phyloP scores from a whole-genome alignment of 2,888 invertebrate genomes.

The Petrophora chlorosata region DNA sequence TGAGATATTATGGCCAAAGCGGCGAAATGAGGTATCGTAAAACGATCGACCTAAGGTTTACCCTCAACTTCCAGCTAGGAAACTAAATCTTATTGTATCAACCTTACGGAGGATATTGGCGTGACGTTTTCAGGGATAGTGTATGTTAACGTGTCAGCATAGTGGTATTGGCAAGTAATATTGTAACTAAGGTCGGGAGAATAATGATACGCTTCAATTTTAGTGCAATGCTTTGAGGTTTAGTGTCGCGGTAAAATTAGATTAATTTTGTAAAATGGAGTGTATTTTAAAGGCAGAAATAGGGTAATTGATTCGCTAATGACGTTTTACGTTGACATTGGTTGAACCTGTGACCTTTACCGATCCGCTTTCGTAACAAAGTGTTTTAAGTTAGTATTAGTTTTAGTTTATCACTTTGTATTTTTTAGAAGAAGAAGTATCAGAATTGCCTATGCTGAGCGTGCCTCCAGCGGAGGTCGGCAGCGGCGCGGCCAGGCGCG shows the following conservation, averaged over 20 bases:
- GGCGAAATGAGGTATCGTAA: constrained; percentile 1
- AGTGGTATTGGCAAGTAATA: constrained; percentile 9
- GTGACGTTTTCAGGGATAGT: not conserved
- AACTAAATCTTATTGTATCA: not conserved
- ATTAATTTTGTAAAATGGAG: not conserved
- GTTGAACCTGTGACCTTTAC: too few relatives aligned
- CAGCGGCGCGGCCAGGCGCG: too few relatives aligned
- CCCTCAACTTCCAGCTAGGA: too few relatives aligned
- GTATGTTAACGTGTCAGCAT: constrained; percentile 3
- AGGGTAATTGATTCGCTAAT: too few relatives aligned
- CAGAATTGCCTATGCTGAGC: too few relatives aligned
- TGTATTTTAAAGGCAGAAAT: not conserved
- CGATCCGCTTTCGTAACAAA: too few relatives aligned
- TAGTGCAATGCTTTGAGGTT: not conserved
- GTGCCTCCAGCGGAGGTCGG: too few relatives aligned
- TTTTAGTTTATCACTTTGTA: too few relatives aligned
- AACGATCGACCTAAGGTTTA: not conserved
- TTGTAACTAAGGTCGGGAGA: constrained; percentile 2
- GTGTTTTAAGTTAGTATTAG: too few relatives aligned
- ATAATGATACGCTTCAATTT: not conserved
- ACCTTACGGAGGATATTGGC: not conserved
- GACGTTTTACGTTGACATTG: too few relatives aligned
- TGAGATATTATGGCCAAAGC: not conserved
- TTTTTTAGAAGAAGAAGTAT: too few relatives aligned
- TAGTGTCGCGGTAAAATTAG: not conserved